These are phyloP conservation scores for Heliocidaris tuberculata DNA, from an alignment of 35 echinoderm and acorn worm genomes.

Conservation along the genomic window DNA sequence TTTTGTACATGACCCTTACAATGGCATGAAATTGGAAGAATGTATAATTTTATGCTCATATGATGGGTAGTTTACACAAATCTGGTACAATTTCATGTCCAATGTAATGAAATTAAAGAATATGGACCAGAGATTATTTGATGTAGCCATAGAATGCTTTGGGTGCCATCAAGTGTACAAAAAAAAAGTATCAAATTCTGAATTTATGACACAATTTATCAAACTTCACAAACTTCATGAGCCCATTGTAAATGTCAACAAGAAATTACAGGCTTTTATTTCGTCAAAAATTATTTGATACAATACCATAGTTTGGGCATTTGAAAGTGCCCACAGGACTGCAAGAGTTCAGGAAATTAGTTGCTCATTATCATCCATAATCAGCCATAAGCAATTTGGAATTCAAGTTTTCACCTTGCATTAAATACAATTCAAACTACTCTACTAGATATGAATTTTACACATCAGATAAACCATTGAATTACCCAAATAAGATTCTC, in stretches of 20 bases:
- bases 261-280: background rate
- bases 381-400: background rate
- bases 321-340: no score
- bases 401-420: background rate
- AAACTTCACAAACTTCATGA: background rate
- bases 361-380: background rate
- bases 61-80: background rate
- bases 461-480: background rate
- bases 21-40: background rate
- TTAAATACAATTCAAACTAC: background rate
- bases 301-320: background rate
- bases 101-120: background rate
- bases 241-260: background rate
- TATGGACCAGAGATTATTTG: background rate
- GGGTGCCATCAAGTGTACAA: background rate
- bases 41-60: background rate
- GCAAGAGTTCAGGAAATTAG: background rate
- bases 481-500: conserved; percentile 1
- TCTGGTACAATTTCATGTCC: background rate
- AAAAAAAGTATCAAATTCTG: background rate
- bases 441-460: background rate
- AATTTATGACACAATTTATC: background rate
- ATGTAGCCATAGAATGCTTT: background rate
- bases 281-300: background rate
- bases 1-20: no score